Evolutionary conservation across 2,888 invertebrate species (phyloP).

Genomic region (Pseudococcus longispinus): DNA sequence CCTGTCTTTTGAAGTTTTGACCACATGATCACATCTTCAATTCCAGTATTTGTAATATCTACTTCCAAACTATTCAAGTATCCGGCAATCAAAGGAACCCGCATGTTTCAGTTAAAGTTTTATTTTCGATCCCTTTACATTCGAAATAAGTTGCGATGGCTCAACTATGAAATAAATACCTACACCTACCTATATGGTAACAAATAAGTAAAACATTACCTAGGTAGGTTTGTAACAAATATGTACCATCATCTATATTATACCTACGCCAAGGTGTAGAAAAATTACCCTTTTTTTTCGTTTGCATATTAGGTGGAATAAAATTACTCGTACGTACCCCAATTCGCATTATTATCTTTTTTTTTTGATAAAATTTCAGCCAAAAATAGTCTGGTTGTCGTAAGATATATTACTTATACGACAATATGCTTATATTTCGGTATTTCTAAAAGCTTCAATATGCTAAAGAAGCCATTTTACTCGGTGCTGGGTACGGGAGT

Average conservation of each 20-base stretch:
- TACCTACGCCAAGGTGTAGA: background rate
- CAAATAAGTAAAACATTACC: background rate
- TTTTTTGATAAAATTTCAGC: background rate
- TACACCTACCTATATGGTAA: background rate
- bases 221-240: too few species aligned
- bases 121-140: too few species aligned
- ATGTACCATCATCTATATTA: background rate
- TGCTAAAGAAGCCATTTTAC: background rate
- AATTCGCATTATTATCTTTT: background rate
- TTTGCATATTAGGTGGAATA: background rate
- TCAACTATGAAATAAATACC: too few species aligned
- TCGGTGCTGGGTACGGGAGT: background rate
- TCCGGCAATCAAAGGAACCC: too few species aligned
- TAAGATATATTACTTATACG: background rate
- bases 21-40: too few species aligned
- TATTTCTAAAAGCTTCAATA: background rate
- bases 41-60: too few species aligned
- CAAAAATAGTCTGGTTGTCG: background rate
- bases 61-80: too few species aligned
- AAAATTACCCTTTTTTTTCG: background rate
- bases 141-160: too few species aligned
- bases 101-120: too few species aligned
- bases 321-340: background rate
- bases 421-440: background rate
- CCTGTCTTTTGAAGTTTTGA: too few species aligned